Percentiles rank a stretch among this genome's conserved stretches.
These are phyloP conservation scores for Galerucella pusilla DNA, from an alignment of 2,888 invertebrate genomes.

Conservation along the genomic window DNA sequence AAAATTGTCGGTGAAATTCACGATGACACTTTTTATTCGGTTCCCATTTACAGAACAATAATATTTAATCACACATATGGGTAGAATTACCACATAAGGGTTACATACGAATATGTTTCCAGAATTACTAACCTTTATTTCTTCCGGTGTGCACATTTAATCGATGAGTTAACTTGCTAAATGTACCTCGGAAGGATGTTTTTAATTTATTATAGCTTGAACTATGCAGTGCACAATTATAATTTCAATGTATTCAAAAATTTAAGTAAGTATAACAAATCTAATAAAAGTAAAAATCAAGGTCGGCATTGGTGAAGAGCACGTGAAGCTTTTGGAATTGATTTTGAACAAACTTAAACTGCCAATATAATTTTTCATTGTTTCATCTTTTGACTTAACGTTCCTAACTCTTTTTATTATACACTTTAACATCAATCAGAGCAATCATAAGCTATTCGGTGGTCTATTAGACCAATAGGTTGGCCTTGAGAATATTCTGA, in stretches of 20 bases:
- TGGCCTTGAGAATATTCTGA: too few species aligned
- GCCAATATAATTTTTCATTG: too few species aligned
- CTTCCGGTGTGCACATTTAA: slow-evolving; percentile 66
- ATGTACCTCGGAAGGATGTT: not conserved
- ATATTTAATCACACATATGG: slow-evolving; percentile 3
- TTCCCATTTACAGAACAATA: slow-evolving; percentile 1
- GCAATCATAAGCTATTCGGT: too few species aligned
- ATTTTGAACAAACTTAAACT: too few species aligned
- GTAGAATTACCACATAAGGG: not conserved
- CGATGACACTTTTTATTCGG: slow-evolving; percentile 37
- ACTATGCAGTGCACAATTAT: slow-evolving; percentile 4
- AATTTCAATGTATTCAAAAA: not conserved
- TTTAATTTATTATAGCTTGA: not conserved
- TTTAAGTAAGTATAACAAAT: too few species aligned
- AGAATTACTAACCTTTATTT: slow-evolving; percentile 63
- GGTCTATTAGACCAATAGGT: too few species aligned
- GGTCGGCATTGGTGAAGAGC: too few species aligned
- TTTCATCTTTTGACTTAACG: too few species aligned
- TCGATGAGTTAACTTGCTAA: not conserved
- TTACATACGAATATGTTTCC: slow-evolving; percentile 19
- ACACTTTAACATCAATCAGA: too few species aligned
- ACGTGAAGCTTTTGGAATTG: too few species aligned
- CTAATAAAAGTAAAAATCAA: too few species aligned
- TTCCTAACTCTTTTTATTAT: too few species aligned
- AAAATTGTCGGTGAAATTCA: slow-evolving; percentile 25